A percentile compares a stretch with the other conserved stretches of the same genome.
Conservation (phyloP, 2,888 invertebrate genomes). For the Polydrusus pterygomalis region DNA sequence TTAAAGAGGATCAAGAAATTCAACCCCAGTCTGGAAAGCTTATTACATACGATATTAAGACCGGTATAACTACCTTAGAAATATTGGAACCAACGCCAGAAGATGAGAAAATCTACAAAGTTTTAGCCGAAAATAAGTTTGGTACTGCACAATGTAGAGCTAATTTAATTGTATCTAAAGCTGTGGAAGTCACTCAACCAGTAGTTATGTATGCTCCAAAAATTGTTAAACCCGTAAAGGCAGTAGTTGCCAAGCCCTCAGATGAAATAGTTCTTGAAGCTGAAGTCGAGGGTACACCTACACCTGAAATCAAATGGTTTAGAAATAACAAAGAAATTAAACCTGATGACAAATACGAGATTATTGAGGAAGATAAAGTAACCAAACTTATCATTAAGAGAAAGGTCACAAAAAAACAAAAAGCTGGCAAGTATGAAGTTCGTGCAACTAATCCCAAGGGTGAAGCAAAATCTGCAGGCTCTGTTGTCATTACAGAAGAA, state of each 20-base stretch:
- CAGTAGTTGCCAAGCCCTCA: conserved; percentile 81
- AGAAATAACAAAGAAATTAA: conserved; percentile 87
- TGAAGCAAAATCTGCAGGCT: conserved; percentile 86
- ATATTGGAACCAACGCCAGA: conserved; percentile 79
- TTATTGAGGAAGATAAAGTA: conserved; percentile 77
- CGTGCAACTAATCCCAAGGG: conserved; percentile 85
- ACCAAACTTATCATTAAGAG: conserved; percentile 81
- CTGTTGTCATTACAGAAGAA: conserved; percentile 83
- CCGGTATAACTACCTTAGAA: conserved; percentile 78
- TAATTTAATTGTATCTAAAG: conserved; percentile 78
- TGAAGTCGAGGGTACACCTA: conserved; percentile 82
- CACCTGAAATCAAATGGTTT: conserved; percentile 88
- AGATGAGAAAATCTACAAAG: conserved; percentile 81
- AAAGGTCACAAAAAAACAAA: conserved; percentile 78
- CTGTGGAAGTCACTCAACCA: conserved; percentile 73
- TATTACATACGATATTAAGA: conserved; percentile 77
- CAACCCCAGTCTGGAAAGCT: conserved; percentile 75
- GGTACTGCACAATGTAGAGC: conserved; percentile 84
- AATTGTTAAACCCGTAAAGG: conserved; percentile 86
- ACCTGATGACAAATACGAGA: conserved; percentile 77
- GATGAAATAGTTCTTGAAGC: conserved; percentile 82
- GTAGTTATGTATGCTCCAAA: conserved; percentile 79
- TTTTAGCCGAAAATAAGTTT: conserved; percentile 82
- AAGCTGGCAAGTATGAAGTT: conserved; percentile 92
- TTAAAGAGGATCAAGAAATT: conserved; percentile 78